Evolutionary conservation across 2,888 invertebrate genomes (phyloP).

Genomic region (Coenonympha glycerion): DNA sequence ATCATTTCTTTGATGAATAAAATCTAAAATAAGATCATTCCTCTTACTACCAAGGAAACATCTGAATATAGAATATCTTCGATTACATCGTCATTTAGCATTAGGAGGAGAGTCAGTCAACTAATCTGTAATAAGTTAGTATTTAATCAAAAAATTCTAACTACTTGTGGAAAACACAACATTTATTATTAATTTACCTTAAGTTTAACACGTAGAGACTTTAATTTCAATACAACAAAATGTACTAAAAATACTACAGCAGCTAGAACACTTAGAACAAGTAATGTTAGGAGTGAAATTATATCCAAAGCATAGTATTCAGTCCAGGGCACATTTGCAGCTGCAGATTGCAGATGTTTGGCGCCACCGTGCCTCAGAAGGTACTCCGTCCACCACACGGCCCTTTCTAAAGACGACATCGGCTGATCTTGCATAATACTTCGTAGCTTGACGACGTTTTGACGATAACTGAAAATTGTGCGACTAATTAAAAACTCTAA

Average conservation of each 20-base stretch:
- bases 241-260: neutral
- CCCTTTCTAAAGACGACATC: slow-evolving; percentile 25
- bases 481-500: too few relatives aligned
- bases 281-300: neutral
- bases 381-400: slow-evolving; percentile 35
- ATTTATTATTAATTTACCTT: slow-evolving; percentile 17
- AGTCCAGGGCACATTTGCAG: slow-evolving; percentile 26
- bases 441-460: slow-evolving; percentile 25
- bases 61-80: too few relatives aligned
- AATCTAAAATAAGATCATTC: too few relatives aligned
- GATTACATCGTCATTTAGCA: too few relatives aligned
- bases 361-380: slow-evolving; percentile 29
- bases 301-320: slow-evolving; percentile 28
- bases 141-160: too few relatives aligned
- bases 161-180: too few relatives aligned
- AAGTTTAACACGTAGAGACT: neutral
- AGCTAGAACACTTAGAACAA: neutral
- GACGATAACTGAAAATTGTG: slow-evolving; percentile 25
- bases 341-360: slow-evolving; percentile 25
- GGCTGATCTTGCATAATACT: slow-evolving; percentile 28
- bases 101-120: too few relatives aligned
- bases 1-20: too few relatives aligned
- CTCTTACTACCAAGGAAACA: too few relatives aligned
- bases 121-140: too few relatives aligned
- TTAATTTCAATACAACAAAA: neutral